Conservation (phyloP, 2,888 invertebrate genomes). For the Lasioglossum leucozonium region DNA sequence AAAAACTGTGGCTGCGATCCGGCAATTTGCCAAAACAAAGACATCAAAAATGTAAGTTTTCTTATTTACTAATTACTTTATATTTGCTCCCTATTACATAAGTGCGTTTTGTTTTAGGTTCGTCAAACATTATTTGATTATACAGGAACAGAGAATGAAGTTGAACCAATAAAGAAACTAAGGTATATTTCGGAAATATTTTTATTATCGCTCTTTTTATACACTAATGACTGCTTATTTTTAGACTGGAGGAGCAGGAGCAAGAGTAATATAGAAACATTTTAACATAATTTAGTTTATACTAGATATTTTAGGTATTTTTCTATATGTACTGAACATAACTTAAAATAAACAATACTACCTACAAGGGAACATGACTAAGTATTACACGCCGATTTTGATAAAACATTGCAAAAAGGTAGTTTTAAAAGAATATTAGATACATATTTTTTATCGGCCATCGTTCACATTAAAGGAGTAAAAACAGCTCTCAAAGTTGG, state of each 20-base stretch:
- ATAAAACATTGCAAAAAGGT: too few relatives aligned
- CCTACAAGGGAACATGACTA: too few relatives aligned
- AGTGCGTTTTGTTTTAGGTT: slow-evolving; percentile 29
- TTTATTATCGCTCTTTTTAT: not conserved
- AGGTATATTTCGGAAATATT: slow-evolving; percentile 31
- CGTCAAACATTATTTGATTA: slow-evolving; percentile 30
- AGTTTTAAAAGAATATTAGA: too few relatives aligned
- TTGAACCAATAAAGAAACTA: slow-evolving; percentile 32
- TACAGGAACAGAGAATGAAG: not conserved
- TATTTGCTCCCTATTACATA: not conserved
- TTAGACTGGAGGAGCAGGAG: not conserved
- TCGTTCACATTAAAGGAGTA: too few relatives aligned
- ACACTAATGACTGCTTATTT: not conserved
- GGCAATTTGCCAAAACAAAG: slow-evolving; percentile 83
- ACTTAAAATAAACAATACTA: too few relatives aligned
- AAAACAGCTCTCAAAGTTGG: too few relatives aligned
- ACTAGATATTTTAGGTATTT: not conserved
- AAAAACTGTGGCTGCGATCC: slow-evolving; percentile 86
- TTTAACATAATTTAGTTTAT: not conserved
- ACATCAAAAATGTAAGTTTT: slow-evolving; percentile 66
- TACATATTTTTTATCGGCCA: too few relatives aligned
- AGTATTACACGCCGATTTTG: too few relatives aligned
- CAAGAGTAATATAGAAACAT: not conserved
- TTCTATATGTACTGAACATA: not conserved
- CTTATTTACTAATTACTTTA: not conserved